A percentile compares a stretch with the other conserved stretches of the same genome.
Evolutionary conservation across 2,888 invertebrate genomes (phyloP).

Genomic region (Heterodera filipjevi): DNA sequence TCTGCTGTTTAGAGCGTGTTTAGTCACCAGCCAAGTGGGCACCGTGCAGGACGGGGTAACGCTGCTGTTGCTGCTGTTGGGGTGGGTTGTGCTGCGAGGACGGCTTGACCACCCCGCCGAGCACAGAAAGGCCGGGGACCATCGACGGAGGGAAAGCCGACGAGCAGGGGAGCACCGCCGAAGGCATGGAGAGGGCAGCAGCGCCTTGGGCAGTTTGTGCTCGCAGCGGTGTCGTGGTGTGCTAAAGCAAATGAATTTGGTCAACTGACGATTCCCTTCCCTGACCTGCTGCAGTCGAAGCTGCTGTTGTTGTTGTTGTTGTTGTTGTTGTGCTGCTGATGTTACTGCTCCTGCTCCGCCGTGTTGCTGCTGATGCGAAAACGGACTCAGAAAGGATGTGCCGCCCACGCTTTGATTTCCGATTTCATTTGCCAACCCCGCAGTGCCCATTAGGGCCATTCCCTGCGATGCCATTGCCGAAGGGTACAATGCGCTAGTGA

Average conservation of each 20-base stretch:
- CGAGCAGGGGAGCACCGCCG: background rate
- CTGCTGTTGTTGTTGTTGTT: slow-evolving; percentile 21
- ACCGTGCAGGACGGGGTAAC: background rate
- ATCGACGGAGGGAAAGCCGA: background rate
- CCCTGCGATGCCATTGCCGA: background rate
- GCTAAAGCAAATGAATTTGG: too few relatives aligned
- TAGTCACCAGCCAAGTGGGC: background rate
- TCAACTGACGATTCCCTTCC: too few relatives aligned
- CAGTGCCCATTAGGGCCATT: background rate
- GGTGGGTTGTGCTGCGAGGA: background rate
- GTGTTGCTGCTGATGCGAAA: slow-evolving; percentile 45
- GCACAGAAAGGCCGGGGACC: background rate
- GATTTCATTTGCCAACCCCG: background rate
- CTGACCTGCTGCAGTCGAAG: too few relatives aligned
- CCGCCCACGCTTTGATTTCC: background rate
- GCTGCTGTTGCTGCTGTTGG: background rate
- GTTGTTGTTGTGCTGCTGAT: slow-evolving; percentile 29
- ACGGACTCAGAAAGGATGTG: background rate
- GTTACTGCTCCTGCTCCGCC: slow-evolving; percentile 51
- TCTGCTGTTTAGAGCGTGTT: background rate
- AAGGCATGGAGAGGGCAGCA: background rate
- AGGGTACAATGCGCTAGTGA: background rate
- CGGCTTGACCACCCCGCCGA: slow-evolving; percentile 5
- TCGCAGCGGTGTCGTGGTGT: too few relatives aligned
- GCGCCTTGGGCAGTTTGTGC: background rate